Percentiles rank a stretch among this genome's conserved stretches.
These are phyloP conservation scores for Vespertilio murinus DNA, from an alignment of 2,797 vertebrate species.

Conservation along the genomic window DNA sequence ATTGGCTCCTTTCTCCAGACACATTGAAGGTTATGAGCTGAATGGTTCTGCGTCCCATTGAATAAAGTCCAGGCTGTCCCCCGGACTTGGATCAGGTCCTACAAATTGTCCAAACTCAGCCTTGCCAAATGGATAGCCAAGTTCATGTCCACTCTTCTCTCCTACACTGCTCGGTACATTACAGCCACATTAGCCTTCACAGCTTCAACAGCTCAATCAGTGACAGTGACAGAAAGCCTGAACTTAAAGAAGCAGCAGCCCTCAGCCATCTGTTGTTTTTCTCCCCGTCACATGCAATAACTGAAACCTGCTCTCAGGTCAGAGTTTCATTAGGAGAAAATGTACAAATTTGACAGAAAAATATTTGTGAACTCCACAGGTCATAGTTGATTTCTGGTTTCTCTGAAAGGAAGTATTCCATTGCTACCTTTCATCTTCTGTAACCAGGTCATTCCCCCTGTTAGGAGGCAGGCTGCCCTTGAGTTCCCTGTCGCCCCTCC, in stretches of 20 bases:
- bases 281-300: constrained; percentile 43
- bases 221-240: constrained; percentile 60
- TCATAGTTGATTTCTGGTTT: constrained; percentile 67
- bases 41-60: constrained; percentile 45
- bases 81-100: constrained; percentile 65
- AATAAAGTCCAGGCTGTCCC: constrained; percentile 42
- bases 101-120: constrained; percentile 55
- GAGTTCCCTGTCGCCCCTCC: not conserved
- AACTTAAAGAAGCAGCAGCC: not conserved
- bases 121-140: constrained; percentile 75
- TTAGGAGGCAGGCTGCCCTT: constrained; percentile 2
- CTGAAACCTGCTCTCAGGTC: constrained; percentile 75
- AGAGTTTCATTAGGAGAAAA: constrained; percentile 78
- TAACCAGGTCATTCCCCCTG: constrained; percentile 29
- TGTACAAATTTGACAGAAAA: constrained; percentile 57
- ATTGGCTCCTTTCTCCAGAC: constrained; percentile 71
- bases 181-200: constrained; percentile 76
- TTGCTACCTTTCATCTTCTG: constrained; percentile 31
- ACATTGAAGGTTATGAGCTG: constrained; percentile 71
- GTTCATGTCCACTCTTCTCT: constrained; percentile 70
- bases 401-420: constrained; percentile 46
- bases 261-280: constrained; percentile 1
- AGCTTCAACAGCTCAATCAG: constrained; percentile 65
- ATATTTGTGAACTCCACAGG: constrained; percentile 58
- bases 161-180: constrained; percentile 55